These are phyloP conservation scores for Ifrita kowaldi DNA, from an alignment of 2,113 vertebrate genomes.

Conservation along the genomic window DNA sequence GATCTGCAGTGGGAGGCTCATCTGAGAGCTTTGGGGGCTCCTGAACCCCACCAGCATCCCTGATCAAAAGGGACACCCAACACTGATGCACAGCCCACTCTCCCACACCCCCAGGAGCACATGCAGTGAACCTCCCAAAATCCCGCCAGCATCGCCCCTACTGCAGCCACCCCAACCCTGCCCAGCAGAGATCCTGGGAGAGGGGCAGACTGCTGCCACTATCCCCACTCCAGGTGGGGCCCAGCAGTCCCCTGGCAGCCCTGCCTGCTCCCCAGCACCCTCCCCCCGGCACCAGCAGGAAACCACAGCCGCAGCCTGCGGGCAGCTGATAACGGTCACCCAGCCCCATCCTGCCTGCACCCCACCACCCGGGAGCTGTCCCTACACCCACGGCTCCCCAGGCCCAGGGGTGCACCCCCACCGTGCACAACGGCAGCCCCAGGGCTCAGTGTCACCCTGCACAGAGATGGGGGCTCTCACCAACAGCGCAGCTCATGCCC, in stretches of 20 bases:
- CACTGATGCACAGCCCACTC: accelerated
- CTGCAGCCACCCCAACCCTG: neutral
- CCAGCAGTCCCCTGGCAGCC: neutral
- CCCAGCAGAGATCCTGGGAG: neutral
- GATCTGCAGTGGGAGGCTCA: accelerated
- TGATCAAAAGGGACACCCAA: no score
- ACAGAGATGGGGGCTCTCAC: accelerated
- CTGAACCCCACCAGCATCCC: accelerated
- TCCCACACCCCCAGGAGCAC: accelerated
- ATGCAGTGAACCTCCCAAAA: neutral
- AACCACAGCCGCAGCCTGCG: slow-evolving; percentile 39
- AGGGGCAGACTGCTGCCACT: neutral
- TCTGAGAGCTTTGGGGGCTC: neutral
- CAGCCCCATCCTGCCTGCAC: slow-evolving; percentile 37
- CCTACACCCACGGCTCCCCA: neutral
- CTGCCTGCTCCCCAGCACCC: neutral
- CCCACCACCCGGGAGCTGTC: neutral
- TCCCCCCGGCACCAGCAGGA: neutral
- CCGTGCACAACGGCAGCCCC: accelerated
- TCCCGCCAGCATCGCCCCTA: neutral
- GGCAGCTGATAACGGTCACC: slow-evolving; percentile 41
- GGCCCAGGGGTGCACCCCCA: neutral
- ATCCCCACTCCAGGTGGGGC: neutral
- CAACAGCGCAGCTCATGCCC: accelerated
- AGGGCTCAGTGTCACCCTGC: accelerated